Conservation (phyloP, 1,140 invertebrate species). For the Nylanderia fulva region DNA sequence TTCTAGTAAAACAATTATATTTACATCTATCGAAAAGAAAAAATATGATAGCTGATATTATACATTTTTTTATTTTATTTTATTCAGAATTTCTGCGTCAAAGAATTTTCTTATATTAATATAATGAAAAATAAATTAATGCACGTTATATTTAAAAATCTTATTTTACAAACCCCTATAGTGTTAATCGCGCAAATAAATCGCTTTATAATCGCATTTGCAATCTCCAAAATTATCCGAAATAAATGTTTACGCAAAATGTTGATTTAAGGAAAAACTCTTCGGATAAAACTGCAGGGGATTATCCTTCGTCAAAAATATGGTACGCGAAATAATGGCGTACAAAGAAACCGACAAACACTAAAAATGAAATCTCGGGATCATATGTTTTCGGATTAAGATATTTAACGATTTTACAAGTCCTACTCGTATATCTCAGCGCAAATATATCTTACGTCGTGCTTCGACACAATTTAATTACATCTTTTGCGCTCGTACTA, state of each 20-base stretch:
- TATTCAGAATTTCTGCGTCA: too few species aligned
- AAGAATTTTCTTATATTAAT: too few species aligned
- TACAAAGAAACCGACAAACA: background rate
- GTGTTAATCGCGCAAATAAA: background rate
- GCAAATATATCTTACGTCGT: background rate
- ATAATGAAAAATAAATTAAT: background rate
- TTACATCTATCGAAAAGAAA: too few species aligned
- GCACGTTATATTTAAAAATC: background rate
- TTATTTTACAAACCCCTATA: background rate
- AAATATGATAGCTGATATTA: too few species aligned
- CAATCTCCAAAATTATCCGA: background rate
- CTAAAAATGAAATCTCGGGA: background rate
- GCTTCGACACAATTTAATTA: background rate
- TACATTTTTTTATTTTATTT: too few species aligned
- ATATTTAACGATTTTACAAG: background rate
- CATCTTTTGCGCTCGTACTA: background rate
- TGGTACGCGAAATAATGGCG: background rate
- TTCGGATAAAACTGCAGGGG: background rate
- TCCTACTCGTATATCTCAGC: background rate
- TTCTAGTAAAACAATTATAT: too few species aligned
- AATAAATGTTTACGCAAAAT: background rate
- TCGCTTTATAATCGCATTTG: background rate
- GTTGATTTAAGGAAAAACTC: background rate
- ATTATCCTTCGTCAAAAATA: background rate
- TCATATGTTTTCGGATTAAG: conserved; percentile 7